Percentiles rank a stretch among this genome's conserved stretches.
Conservation (phyloP, 2,113 vertebrate species). For the Dromaius novaehollandiae region DNA sequence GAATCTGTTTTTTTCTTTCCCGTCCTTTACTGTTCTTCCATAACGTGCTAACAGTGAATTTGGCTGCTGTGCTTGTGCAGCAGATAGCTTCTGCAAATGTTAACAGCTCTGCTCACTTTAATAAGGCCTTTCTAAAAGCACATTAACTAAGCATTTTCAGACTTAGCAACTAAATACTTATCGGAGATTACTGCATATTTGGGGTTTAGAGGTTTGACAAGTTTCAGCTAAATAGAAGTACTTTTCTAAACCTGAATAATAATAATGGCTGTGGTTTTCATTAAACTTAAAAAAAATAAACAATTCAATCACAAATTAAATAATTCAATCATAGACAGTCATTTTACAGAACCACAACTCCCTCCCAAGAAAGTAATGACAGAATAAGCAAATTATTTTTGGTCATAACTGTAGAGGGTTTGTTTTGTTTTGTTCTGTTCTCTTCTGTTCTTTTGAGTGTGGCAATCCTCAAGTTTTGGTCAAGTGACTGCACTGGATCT, state of each 20-base stretch:
- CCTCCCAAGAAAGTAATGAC: neutral
- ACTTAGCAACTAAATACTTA: neutral
- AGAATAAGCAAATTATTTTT: neutral
- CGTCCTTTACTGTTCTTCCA: neutral
- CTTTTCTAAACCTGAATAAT: neutral
- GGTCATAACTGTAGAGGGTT: neutral
- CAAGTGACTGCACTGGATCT: neutral
- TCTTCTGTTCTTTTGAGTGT: neutral
- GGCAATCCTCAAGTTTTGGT: neutral
- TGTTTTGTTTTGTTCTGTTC: neutral
- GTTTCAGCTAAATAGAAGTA: neutral
- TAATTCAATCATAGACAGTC: neutral
- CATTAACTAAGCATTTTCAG: neutral
- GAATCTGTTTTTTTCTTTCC: neutral
- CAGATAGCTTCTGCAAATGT: neutral
- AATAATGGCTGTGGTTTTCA: neutral
- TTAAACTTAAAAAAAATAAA: neutral
- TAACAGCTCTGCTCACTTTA: neutral
- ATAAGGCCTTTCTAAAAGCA: neutral
- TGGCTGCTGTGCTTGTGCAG: fast-evolving
- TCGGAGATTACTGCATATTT: too few relatives aligned
- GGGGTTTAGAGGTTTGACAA: neutral
- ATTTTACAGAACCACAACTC: neutral
- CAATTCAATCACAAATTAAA: neutral
- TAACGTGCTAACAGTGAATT: neutral